A percentile compares a stretch with the other conserved stretches of the same genome.
Conservation (phyloP, 2,888 invertebrate genomes). For the Thumatha senex region DNA sequence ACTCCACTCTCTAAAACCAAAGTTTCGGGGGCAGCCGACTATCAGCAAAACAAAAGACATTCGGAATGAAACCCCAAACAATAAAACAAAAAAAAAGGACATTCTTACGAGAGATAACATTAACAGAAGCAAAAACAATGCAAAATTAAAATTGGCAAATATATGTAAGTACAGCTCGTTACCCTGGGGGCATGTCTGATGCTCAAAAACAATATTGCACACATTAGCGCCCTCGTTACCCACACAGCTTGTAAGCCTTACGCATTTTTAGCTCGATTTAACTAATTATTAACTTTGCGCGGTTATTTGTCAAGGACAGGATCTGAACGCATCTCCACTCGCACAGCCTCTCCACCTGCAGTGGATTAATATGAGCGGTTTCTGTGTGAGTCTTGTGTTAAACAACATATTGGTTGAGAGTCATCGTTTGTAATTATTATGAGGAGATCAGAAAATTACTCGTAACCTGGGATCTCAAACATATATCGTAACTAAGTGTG, state of each 20-base stretch:
- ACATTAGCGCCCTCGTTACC: constrained; percentile 7
- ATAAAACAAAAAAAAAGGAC: too few species aligned
- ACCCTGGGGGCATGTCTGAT: neutral
- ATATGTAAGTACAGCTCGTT: neutral
- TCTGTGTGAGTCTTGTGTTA: constrained; percentile 38
- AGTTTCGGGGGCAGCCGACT: too few species aligned
- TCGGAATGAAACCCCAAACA: too few species aligned
- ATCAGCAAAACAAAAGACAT: too few species aligned
- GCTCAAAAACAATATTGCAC: neutral
- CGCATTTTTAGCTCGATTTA: constrained; percentile 40
- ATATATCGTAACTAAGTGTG: too few species aligned
- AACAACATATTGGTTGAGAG: neutral
- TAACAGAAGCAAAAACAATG: neutral
- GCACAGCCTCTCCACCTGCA: constrained; percentile 5
- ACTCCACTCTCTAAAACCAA: too few species aligned
- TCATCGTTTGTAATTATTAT: too few species aligned
- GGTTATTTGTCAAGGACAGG: constrained; percentile 41
- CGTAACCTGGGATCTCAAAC: too few species aligned
- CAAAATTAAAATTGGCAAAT: neutral
- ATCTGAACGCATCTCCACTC: constrained; percentile 13
- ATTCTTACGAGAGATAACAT: too few species aligned
- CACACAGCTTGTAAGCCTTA: neutral
- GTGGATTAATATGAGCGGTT: constrained; percentile 39
- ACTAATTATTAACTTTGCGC: constrained; percentile 45
- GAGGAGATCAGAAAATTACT: too few species aligned